Evolutionary conservation across 2,797 vertebrate genomes (phyloP), one percentile per base, ranked within the genome.

Genomic region (Helicolenus hilgendorfi): DNA sequence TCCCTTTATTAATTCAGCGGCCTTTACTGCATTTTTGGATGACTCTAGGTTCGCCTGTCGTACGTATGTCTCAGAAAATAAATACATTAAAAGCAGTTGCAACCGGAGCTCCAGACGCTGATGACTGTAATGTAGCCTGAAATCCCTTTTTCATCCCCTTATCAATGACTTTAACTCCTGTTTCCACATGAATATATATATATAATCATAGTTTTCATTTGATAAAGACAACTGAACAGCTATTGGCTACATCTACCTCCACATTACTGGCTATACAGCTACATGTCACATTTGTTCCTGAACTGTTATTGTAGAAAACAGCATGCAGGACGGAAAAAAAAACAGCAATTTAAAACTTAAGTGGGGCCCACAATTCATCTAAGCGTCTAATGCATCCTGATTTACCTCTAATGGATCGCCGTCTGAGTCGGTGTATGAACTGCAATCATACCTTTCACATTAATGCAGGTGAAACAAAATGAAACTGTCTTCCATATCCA

Each of bases 1-100:
- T 72, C 49, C 72, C 35, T 92, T 96, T 94, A 95, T 92, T 95
- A 94, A 94, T 95, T 95, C 89, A 95, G 65, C n/a, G 36, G 72
- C 84, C 83, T 89, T 92, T 86, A 89, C 89, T 74, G 92, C 74
- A 22, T 88, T 91, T 67, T 94, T 89, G 62, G 89, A 83, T 76
- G 84, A 86, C 73, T 92, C 72, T 20, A 20, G 76, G 63, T 89
- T 76, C 0, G 69, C 71, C 88, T 93, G 92, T 92, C 89, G 87
- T n/a, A n/a, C n/a, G 87, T 88, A 77, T 11, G n/a, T 92, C 91
- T 92, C 72, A 7, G 63, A 31, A 31, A 89, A 90, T 92, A 90
- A 95, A 95, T 93, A 93, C 92, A 86, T 95, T 36, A 93, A 84
- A 85, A 45, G 58, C 70, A 74, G 77, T 63, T 87, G 82, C 76